phyloP scores from a whole-genome alignment of 2,113 vertebrate genomes.

The Athene noctua region DNA sequence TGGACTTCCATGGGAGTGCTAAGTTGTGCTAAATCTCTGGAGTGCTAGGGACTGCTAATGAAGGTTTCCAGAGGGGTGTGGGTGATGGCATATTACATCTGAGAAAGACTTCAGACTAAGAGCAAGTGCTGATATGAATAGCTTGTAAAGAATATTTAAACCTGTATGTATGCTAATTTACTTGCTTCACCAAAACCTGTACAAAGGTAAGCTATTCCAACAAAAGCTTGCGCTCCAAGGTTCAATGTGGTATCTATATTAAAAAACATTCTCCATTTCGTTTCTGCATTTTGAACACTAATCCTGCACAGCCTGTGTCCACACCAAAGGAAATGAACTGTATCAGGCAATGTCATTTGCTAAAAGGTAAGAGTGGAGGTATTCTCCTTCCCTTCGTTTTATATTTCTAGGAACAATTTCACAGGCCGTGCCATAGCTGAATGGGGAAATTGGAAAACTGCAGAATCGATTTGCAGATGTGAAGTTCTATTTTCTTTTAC shows the following conservation, averaged over 20 bases:
- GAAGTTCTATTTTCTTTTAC: constrained; percentile 86
- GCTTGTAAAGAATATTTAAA: not conserved
- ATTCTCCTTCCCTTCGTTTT: constrained; percentile 76
- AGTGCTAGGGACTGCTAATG: not conserved
- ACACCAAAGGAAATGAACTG: constrained; percentile 57
- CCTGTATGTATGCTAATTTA: not conserved
- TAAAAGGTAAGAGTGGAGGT: constrained; percentile 68
- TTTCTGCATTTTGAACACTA: constrained; percentile 42
- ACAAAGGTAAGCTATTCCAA: not conserved
- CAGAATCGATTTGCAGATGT: constrained; percentile 86
- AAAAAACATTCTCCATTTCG: constrained; percentile 8
- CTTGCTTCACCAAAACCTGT: not conserved
- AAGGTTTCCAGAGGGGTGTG: not conserved
- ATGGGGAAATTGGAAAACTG: constrained; percentile 85
- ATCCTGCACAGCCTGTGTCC: constrained; percentile 23
- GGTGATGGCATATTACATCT: not conserved
- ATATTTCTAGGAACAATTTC: constrained; percentile 85
- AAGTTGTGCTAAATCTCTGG: not conserved
- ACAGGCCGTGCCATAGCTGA: constrained; percentile 75
- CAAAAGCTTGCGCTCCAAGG: not conserved
- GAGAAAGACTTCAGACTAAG: not conserved
- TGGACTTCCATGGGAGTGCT: not conserved
- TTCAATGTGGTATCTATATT: not conserved
- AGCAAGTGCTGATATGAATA: not conserved
- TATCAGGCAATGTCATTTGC: constrained; percentile 77